Conservation (phyloP, 2,888 invertebrate genomes). For the Perithous albicinctus region DNA sequence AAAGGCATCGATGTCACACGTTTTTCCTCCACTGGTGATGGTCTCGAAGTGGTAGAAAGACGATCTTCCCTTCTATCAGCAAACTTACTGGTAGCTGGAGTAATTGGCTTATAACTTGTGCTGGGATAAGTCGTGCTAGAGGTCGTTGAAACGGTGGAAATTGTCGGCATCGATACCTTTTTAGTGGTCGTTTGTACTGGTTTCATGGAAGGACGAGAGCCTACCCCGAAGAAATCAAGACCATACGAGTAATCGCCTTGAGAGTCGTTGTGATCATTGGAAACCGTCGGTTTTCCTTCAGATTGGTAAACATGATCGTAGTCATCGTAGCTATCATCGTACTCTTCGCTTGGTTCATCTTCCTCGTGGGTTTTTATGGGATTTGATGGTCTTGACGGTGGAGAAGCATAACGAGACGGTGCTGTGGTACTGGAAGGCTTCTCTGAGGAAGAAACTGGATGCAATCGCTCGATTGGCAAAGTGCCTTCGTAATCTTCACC, state of each 20-base stretch:
- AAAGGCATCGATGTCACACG: slow-evolving; percentile 78
- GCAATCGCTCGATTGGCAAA: slow-evolving; percentile 77
- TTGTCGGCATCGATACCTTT: slow-evolving; percentile 46
- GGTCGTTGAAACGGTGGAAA: slow-evolving; percentile 61
- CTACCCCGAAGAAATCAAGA: slow-evolving; percentile 32
- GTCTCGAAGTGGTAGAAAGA: not conserved
- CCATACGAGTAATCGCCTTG: slow-evolving; percentile 32
- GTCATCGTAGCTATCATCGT: slow-evolving; percentile 83
- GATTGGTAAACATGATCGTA: slow-evolving; percentile 70
- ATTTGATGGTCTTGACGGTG: slow-evolving; percentile 63
- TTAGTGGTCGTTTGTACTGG: not conserved
- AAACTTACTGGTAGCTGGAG: not conserved
- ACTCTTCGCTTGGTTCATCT: slow-evolving; percentile 74
- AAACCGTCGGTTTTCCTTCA: not conserved
- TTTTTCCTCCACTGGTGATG: slow-evolving; percentile 22
- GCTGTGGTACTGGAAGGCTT: slow-evolving; percentile 63
- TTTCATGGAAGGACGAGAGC: slow-evolving; percentile 3
- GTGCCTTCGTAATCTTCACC: slow-evolving; percentile 69
- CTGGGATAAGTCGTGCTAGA: slow-evolving; percentile 51
- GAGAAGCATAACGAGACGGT: slow-evolving; percentile 60
- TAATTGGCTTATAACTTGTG: slow-evolving; percentile 1
- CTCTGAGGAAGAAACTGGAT: slow-evolving; percentile 55
- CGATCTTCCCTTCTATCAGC: not conserved
- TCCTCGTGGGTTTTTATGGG: slow-evolving; percentile 14
- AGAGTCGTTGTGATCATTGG: slow-evolving; percentile 19